phyloP scores from a whole-genome alignment of 2,888 invertebrate species.

The Antheraea yamamai region DNA sequence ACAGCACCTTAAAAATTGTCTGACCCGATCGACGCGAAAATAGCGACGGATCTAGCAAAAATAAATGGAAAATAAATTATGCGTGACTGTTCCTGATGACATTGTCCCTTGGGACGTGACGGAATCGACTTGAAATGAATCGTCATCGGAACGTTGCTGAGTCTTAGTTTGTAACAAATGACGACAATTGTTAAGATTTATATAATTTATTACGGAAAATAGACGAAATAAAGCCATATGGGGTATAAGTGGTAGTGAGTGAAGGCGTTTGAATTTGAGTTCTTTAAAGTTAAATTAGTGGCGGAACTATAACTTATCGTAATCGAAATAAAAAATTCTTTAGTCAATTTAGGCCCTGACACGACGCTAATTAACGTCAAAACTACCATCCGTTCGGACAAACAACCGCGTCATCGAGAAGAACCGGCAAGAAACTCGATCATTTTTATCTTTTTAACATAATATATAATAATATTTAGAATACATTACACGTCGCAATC shows the following conservation, averaged over 20 bases:
- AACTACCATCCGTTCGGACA: no score
- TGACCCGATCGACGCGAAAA: not conserved
- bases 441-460: no score
- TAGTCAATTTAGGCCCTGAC: no score
- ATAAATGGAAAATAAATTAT: conserved; percentile 22
- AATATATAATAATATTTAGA: no score
- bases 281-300: no score
- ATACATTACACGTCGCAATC: no score
- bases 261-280: not conserved
- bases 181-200: not conserved
- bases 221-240: not conserved
- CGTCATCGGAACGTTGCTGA: not conserved
- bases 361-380: no score
- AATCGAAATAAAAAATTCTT: no score
- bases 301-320: no score
- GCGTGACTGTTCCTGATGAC: conserved; percentile 18
- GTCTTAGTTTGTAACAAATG: not conserved
- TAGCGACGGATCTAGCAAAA: conserved; percentile 2
- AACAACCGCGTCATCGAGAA: no score
- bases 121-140: conserved; percentile 1
- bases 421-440: no score
- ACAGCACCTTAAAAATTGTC: not conserved
- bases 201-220: not conserved
- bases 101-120: conserved; percentile 11
- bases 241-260: not conserved